Evolutionary conservation across 2,888 invertebrate genomes (phyloP), one percentile per base, ranked within the genome.

Genomic region (Pachymerium ferrugineum): DNA sequence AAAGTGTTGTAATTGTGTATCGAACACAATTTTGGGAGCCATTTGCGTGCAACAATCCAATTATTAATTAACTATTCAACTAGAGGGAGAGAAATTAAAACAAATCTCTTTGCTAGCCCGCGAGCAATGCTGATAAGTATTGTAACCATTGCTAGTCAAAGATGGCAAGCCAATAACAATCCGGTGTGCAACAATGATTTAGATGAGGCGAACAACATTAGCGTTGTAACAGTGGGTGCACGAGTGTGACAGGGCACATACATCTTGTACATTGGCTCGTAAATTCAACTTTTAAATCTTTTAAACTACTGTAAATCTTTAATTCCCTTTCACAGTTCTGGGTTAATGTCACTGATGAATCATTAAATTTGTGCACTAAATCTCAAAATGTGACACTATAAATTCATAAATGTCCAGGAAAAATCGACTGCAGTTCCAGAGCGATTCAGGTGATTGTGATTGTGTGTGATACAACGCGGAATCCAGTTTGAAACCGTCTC

Each of bases 1-100:
- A 22, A 12, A 14, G 54, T 12, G 25, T 54, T 28, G 19, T 16
- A 14, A 54, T 54, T 54, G 25, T 25, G 22, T 54, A 22, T 8
- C 12, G 22, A 54, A 54, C 54, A 28, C 28, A 28, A 54, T 54
- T n/a, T n/a, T 54, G 54, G 6, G 54, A 19, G 28, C 28, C 22
- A 54, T 54, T 28, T 54, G 25, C 8, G 10, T n/a, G 54, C 54
- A 8, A 19, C n/a, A 54, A 54, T 54, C 28, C 28, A 54, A 54
- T 54, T 54, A 54, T 25, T 25, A 54, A 54, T 54, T 25, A 54
- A 54, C 54, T 25, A 54, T 54, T 54, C 54, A 54, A 28, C 54
- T 54, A 28, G 25, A 10, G 54, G 54, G 25, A 6, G 1, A 22
- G 25, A 54, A 25, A 25, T 22, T 3, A 54, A 25, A 54, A 22